phyloP scores from a whole-genome alignment of 2,888 invertebrate species.

The Leucania comma region DNA sequence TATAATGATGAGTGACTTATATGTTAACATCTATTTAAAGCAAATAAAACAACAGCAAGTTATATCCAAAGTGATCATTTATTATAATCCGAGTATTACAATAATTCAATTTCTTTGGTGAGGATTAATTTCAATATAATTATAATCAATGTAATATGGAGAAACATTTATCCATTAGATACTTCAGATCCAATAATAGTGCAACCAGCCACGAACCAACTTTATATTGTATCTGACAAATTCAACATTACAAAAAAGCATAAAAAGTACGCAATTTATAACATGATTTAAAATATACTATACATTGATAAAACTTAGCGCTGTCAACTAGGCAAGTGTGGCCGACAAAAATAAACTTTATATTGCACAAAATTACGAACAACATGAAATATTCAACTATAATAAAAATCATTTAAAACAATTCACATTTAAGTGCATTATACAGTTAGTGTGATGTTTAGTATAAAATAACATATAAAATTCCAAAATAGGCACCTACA shows the following conservation, averaged over 20 bases:
- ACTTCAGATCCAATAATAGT: constrained; percentile 74
- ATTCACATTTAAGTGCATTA: constrained; percentile 74
- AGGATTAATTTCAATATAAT: constrained; percentile 79
- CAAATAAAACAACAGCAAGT: constrained; percentile 67
- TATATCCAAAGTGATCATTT: constrained; percentile 83
- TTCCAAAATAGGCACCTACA: constrained; percentile 78
- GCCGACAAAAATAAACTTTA: constrained; percentile 59
- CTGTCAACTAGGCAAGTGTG: constrained; percentile 62
- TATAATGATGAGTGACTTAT: no score
- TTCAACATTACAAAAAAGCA: constrained; percentile 58
- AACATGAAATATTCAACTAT: constrained; percentile 66
- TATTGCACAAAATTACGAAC: constrained; percentile 67
- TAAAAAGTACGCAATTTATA: constrained; percentile 56
- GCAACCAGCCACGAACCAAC: constrained; percentile 53
- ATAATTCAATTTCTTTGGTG: constrained; percentile 88
- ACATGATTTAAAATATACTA: constrained; percentile 55
- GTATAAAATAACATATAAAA: constrained; percentile 68
- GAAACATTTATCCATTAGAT: constrained; percentile 59
- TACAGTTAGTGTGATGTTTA: constrained; percentile 75
- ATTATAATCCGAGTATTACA: constrained; percentile 87
- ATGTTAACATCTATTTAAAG: no score
- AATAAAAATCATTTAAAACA: constrained; percentile 69
- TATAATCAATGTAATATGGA: constrained; percentile 65
- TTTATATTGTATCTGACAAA: constrained; percentile 40
- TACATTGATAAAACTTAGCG: constrained; percentile 34